Evolutionary conservation across 1,140 invertebrate genomes (phyloP), one percentile per base, ranked within the genome.

Genomic region (Planococcus citri): DNA sequence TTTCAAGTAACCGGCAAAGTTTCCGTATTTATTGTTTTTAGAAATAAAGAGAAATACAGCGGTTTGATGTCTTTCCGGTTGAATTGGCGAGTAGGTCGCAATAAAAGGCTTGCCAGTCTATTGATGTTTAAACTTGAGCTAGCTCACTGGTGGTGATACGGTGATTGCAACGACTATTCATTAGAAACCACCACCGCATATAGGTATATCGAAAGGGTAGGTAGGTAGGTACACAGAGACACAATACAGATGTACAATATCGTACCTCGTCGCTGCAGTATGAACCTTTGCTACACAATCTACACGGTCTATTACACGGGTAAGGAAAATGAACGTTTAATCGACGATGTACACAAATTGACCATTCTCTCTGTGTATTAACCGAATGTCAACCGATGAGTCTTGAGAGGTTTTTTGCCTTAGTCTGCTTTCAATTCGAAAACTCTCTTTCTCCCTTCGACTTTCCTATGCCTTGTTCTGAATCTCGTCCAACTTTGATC

Each of bases 1-100:
- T 51, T 51, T 51, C 41, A 51, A 51, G 41, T 51, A 51, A 51
- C 41, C 41, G 41, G 41, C 17, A 20, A 51, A 51, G n/a, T 51
- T 51, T 51, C 41, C 41, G 41, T 51, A 51, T 51, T 51, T 51
- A 51, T 51, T 51, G 41, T 51, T 51, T 51, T 51, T 51, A 51
- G 41, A 51, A 51, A 51, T 51, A 51, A 20, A 51, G 41, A 51
- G 41, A 51, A 51, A 51, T 51, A 51, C 2, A 51, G 41, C 41
- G 41, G 41, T 51, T 51, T 51, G 41, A 51, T 51, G 41, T 51
- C 12, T 51, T 51, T 51, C 41, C 41, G 41, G 41, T 51, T 51
- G 41, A 51, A 51, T 51, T 51, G 41, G 41, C 41, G 41, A 51
- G 41, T 51, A 51, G 41, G 41, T 51, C 41, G 41, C 41, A 51